phyloP scores from a whole-genome alignment of 2,113 vertebrate genomes.

The Forbesichthys agassizii region DNA sequence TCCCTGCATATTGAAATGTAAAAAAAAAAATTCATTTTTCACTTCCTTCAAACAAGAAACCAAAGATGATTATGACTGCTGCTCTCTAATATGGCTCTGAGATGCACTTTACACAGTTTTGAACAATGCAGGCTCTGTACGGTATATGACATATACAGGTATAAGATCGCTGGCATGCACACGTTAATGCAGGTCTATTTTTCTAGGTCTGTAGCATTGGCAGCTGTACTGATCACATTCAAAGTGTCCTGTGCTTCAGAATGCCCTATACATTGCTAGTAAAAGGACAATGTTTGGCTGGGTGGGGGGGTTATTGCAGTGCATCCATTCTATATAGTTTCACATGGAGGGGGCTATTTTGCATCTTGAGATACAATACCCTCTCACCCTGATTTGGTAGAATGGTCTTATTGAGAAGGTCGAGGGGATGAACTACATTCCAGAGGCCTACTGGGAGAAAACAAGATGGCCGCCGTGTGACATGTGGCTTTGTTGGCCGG shows the following conservation, averaged over 20 bases:
- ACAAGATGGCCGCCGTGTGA: constrained; percentile 72
- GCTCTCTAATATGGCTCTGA: constrained; percentile 23
- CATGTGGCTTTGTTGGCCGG: constrained; percentile 73
- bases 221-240: neutral
- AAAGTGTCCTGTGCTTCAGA: constrained; percentile 21
- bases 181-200: constrained; percentile 4
- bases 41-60: constrained; percentile 65
- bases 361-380: constrained; percentile 67
- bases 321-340: constrained; percentile 68
- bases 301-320: constrained; percentile 43
- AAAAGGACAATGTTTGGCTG: constrained; percentile 54
- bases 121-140: constrained; percentile 27
- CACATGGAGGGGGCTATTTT: constrained; percentile 64
- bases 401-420: constrained; percentile 54
- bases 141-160: neutral
- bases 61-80: constrained; percentile 54
- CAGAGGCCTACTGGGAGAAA: constrained; percentile 66
- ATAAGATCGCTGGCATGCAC: constrained; percentile 13
- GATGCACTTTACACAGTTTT: constrained; percentile 33
- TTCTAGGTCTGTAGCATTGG: constrained; percentile 8
- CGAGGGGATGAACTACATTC: constrained; percentile 65
- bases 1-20: constrained; percentile 70
- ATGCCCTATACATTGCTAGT: constrained; percentile 24
- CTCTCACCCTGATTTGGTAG: constrained; percentile 66
- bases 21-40: constrained; percentile 68